Conservation (phyloP, 2,113 vertebrate genomes). For the Anoplopoma fimbria region DNA sequence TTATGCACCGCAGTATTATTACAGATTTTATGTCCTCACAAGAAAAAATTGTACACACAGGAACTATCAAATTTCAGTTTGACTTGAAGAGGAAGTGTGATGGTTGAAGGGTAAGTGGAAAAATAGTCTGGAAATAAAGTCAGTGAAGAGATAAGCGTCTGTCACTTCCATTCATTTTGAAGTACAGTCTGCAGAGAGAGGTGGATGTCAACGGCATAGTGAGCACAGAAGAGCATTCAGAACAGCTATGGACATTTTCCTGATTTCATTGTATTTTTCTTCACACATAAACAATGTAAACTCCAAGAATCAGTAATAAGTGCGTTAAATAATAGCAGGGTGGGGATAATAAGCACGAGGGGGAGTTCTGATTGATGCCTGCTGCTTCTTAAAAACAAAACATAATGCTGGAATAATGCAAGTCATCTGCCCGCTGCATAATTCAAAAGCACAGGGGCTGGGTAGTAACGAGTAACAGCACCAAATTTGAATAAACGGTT, state of each 20-base stretch:
- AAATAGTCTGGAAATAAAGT: conserved; percentile 13
- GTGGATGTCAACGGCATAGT: neutral
- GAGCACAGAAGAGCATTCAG: neutral
- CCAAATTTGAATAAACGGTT: neutral
- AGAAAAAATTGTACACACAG: neutral
- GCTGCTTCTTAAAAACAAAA: conserved; percentile 43
- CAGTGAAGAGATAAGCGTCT: conserved; percentile 1
- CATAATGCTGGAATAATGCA: conserved; percentile 22
- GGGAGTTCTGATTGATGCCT: conserved; percentile 47
- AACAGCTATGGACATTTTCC: no score
- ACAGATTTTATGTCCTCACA: neutral
- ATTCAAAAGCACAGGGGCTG: neutral
- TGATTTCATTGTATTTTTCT: neutral
- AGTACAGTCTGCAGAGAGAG: conserved; percentile 25
- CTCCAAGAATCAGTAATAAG: conserved; percentile 23
- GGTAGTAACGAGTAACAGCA: conserved; percentile 7
- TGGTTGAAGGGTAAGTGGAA: neutral
- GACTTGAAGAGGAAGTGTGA: neutral
- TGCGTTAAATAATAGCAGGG: conserved; percentile 18
- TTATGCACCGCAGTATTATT: neutral
- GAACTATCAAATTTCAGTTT: neutral
- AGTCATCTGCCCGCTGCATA: conserved; percentile 23
- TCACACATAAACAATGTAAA: conserved; percentile 17
- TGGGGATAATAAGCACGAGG: conserved; percentile 25
- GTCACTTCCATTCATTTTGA: conserved; percentile 35